Evolutionary conservation across 2,888 invertebrate genomes (phyloP), one percentile per base, ranked within the genome.

Genomic region (Idaea dimidiata): DNA sequence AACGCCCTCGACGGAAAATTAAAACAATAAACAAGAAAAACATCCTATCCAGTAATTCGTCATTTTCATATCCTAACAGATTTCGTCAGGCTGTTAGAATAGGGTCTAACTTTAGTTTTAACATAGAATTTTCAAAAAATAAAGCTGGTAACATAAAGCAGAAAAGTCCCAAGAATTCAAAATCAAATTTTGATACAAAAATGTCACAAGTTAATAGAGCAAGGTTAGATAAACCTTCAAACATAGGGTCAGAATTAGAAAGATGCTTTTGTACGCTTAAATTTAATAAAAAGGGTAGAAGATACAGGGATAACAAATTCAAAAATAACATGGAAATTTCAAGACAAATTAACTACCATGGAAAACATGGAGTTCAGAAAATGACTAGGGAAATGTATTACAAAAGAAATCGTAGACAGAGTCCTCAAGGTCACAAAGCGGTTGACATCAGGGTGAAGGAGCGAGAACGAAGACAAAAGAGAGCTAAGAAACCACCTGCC

Each of bases 241-340:
- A 60, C 18, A 72, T 64, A 14, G 75, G 72, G 65, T 64, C 72
- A 56, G 66, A 64, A 54, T 71, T 80, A 64, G 72, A 72, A 31
- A 77, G 73, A 68, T 84, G 82, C 64, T 74, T 77, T 59, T 82
- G 83, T 67, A 80, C 77, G 8, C 69, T 81, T 57, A 79, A 81
- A 71, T 63, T 82, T 32, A 59, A 62, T 62, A 73, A 43, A 43
- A 14, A 43, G 2, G 10, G 43, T 14, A 43, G 43, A 43, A 43
- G 43, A 43, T 10, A 43, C 14, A 43, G 14, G 14, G 75, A 60
- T 53, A 57, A 33, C 62, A 66, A 58, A 68, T 68, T 53, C 24
- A 24, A 24, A 65, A 66, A 60, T 64, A 64, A 24, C 43, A 63
- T 14, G 43, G 43, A 43, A 43, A 43, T 43, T 33, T 54, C 60